A percentile compares a stretch with the other conserved stretches of the same genome.
These are phyloP conservation scores for Chouioia cunea DNA, from an alignment of 2,888 invertebrate species.

Conservation along the genomic window DNA sequence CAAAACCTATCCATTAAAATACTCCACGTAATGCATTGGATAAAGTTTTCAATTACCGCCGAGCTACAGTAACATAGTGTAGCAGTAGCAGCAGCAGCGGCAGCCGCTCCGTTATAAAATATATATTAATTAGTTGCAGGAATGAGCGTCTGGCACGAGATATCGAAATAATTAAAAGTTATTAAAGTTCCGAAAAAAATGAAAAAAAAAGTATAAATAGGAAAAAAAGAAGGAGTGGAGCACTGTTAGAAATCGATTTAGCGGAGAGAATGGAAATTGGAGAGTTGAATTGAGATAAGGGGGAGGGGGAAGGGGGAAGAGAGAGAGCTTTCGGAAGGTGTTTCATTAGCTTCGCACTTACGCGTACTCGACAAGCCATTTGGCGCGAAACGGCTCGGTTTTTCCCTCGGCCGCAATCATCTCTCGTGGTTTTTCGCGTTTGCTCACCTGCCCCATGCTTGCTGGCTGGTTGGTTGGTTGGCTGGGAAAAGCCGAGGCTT, in stretches of 20 bases:
- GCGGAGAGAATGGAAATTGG: slow-evolving; percentile 12
- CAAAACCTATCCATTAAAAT: too few species aligned
- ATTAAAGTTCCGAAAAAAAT: too few species aligned
- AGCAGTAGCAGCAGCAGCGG: too few species aligned
- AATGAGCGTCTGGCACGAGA: too few species aligned
- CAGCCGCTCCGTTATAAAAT: too few species aligned
- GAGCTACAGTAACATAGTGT: too few species aligned
- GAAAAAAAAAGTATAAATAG: too few species aligned
- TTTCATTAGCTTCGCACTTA: slow-evolving; percentile 40
- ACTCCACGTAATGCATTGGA: too few species aligned
- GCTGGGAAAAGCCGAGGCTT: slow-evolving; percentile 48
- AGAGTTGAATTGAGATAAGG: slow-evolving; percentile 18
- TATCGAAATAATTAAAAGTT: too few species aligned
- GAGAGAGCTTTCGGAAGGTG: slow-evolving; percentile 46
- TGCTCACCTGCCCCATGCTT: slow-evolving; percentile 37
- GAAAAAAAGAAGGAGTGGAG: neutral
- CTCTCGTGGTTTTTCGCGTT: slow-evolving; percentile 58
- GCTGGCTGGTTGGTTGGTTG: slow-evolving; percentile 13
- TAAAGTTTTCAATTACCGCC: too few species aligned
- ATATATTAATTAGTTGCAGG: too few species aligned
- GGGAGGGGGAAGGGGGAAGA: slow-evolving; percentile 47
- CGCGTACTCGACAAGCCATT: neutral
- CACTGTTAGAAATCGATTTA: slow-evolving; percentile 36
- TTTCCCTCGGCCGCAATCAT: slow-evolving; percentile 57
- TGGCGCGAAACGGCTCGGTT: slow-evolving; percentile 51